Evolutionary conservation across 1,140 invertebrate genomes (phyloP).

Genomic region (Pseudomyrmex concolor): DNA sequence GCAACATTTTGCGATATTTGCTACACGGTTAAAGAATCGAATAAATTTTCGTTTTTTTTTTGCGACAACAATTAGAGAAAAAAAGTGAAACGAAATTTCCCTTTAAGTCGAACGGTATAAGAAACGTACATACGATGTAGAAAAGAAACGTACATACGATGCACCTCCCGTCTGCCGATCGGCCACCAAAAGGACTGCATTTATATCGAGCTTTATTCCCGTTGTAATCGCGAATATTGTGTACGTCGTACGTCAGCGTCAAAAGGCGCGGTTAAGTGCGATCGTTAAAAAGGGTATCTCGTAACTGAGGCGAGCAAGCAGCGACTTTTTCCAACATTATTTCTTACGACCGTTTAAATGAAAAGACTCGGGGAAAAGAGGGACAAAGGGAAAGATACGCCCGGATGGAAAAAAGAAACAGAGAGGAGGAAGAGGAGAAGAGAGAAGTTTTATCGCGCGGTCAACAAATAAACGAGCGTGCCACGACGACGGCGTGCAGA

Average conservation of each 20-base stretch:
- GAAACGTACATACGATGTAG: too few relatives aligned
- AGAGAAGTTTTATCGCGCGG: constrained; percentile 68
- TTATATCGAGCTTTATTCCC: constrained; percentile 60
- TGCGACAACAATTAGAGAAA: background rate
- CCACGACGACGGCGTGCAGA: background rate
- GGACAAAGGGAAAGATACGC: background rate
- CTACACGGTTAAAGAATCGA: background rate
- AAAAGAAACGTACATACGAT: constrained; percentile 17
- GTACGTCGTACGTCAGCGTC: constrained; percentile 48
- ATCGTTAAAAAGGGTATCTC: constrained; percentile 70
- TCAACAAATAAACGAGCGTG: constrained; percentile 66
- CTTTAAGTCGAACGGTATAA: constrained; percentile 15
- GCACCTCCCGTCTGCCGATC: constrained; percentile 1
- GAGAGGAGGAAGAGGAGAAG: background rate
- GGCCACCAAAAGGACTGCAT: constrained; percentile 56
- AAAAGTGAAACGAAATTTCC: background rate
- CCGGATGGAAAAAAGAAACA: constrained; percentile 8
- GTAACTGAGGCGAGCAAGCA: constrained; percentile 53
- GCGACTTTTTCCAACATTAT: constrained; percentile 63
- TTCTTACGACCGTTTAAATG: constrained; percentile 69
- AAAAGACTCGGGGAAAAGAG: constrained; percentile 41
- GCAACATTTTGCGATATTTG: background rate
- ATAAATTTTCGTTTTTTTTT: background rate
- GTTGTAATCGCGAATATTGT: constrained; percentile 62
- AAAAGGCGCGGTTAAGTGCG: constrained; percentile 67